Evolutionary conservation across 2,888 invertebrate genomes (phyloP).

Genomic region (Eilema caniola): DNA sequence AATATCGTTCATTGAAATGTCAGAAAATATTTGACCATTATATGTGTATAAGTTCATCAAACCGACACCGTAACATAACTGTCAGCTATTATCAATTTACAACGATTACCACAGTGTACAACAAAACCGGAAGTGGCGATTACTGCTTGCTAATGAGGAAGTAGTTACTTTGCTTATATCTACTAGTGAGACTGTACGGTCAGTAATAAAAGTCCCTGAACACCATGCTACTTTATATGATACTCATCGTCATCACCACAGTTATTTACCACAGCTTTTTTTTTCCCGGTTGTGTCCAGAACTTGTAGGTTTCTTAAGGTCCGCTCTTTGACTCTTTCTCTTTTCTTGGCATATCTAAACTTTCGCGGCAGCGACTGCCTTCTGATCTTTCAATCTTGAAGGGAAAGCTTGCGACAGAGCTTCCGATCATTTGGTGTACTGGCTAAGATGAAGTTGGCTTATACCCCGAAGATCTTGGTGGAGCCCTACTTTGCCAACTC

Average conservation of each 20-base stretch:
- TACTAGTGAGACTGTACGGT: constrained; percentile 39
- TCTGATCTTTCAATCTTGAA: not conserved
- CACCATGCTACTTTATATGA: not conserved
- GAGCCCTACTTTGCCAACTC: not conserved
- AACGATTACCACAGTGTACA: constrained; percentile 28
- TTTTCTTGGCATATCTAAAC: not conserved
- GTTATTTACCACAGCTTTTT: too few species aligned
- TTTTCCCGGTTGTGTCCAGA: not conserved
- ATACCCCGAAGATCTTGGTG: too few species aligned
- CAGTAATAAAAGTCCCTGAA: not conserved
- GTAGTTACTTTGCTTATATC: constrained; percentile 66
- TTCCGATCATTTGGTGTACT: too few species aligned
- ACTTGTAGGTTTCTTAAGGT: not conserved
- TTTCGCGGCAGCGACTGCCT: too few species aligned
- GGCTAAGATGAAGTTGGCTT: too few species aligned
- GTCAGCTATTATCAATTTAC: constrained; percentile 23
- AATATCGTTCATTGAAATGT: not conserved
- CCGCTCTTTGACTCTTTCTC: not conserved
- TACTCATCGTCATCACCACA: not conserved
- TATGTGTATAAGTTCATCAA: constrained; percentile 3
- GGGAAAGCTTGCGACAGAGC: not conserved
- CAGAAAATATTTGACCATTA: constrained; percentile 11
- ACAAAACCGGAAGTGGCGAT: constrained; percentile 72
- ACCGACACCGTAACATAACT: not conserved
- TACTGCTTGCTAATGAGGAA: constrained; percentile 81